phyloP scores from a whole-genome alignment of 2,113 vertebrate species.

The Otolemur garnettii region DNA sequence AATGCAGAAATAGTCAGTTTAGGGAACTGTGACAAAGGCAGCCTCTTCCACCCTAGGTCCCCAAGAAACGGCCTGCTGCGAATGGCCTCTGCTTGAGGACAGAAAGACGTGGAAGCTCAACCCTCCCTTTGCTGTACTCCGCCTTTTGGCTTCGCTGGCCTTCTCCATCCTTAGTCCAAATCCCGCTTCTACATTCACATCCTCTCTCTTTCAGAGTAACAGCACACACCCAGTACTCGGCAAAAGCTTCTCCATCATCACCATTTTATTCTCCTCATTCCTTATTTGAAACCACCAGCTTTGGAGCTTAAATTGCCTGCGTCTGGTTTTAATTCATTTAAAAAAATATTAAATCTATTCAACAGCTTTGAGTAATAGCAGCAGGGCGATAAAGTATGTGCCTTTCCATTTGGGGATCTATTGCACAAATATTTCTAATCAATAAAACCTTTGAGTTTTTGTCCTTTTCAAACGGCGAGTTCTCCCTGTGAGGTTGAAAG shows the following conservation, averaged over 20 bases:
- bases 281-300: constrained; percentile 46
- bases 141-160: background rate
- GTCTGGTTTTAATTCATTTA: constrained; percentile 75
- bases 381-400: constrained; percentile 59
- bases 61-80: background rate
- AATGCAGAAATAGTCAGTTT: background rate
- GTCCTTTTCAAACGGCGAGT: constrained; percentile 51
- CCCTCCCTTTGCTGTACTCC: background rate
- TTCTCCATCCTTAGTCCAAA: background rate
- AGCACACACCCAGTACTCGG: background rate
- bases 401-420: constrained; percentile 69
- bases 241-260: background rate
- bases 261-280: constrained; percentile 24
- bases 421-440: constrained; percentile 69
- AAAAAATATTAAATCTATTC: constrained; percentile 77
- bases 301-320: constrained; percentile 2
- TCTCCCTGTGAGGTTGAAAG: constrained; percentile 49
- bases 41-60: background rate
- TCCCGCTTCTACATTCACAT: background rate
- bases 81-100: background rate
- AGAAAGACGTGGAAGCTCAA: background rate
- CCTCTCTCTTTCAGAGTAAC: background rate
- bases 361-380: constrained; percentile 71
- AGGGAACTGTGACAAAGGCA: background rate
- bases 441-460: constrained; percentile 67